Evolutionary conservation across 2,888 invertebrate species (phyloP).

Genomic region (Monopis laevigella): DNA sequence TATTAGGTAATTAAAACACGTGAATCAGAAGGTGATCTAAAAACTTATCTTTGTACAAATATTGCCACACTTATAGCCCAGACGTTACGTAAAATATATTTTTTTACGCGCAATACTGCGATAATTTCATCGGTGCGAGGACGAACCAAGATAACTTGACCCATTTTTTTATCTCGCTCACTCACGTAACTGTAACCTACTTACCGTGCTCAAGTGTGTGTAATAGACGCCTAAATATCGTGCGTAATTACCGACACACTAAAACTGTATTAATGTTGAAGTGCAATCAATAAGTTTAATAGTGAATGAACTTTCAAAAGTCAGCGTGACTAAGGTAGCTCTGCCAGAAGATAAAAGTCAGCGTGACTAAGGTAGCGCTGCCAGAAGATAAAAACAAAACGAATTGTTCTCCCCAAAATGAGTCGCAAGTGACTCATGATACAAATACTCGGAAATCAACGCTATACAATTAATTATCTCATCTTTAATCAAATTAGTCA

Average conservation of each 20-base stretch:
- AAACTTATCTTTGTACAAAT: slow-evolving; percentile 14
- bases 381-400: too few relatives aligned
- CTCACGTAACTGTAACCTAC: slow-evolving; percentile 57
- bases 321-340: too few relatives aligned
- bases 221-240: slow-evolving; percentile 27
- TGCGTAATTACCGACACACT: slow-evolving; percentile 28
- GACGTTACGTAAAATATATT: slow-evolving; percentile 42
- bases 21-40: slow-evolving; percentile 7
- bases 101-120: slow-evolving; percentile 49
- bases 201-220: slow-evolving; percentile 42
- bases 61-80: slow-evolving; percentile 17
- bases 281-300: neutral
- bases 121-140: slow-evolving; percentile 62
- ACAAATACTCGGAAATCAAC: too few relatives aligned
- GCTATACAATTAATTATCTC: too few relatives aligned
- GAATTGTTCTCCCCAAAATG: too few relatives aligned
- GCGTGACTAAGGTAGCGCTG: too few relatives aligned
- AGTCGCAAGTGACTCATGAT: too few relatives aligned
- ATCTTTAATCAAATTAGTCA: too few relatives aligned
- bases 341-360: too few relatives aligned
- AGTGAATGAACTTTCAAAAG: slow-evolving; percentile 10
- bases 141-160: slow-evolving; percentile 64
- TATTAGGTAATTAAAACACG: slow-evolving; percentile 4
- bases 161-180: slow-evolving; percentile 62
- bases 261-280: slow-evolving; percentile 18